Evolutionary conservation across 1,140 invertebrate genomes (phyloP), one percentile per base, ranked within the genome.

Genomic region (Uloborus diversus): DNA sequence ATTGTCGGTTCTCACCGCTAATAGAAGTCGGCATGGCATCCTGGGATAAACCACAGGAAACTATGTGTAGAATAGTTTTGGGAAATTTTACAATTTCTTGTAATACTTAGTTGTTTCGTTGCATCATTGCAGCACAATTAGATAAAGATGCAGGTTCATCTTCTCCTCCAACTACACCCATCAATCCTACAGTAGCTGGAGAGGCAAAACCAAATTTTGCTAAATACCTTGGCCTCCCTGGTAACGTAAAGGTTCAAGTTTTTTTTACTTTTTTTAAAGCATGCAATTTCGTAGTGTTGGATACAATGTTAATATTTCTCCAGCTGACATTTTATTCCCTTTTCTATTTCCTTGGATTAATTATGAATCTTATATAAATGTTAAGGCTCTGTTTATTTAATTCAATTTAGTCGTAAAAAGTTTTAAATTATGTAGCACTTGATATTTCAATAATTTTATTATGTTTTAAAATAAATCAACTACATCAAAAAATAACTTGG

Each of bases 201-300:
- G 87, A 82, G 88, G 87, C 86, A 37, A 81, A 81, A 78, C 89
- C 89, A 85, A 89, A 90, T 84, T 90, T 90, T 86, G 90, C 90
- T 87, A 91, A 81, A 71, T 78, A 91, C 86, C 93, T 92, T 88
- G 89, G 92, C 88, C 61, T 82, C 53, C 80, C 82, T 69, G 81
- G 81, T 82, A 82, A 82, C 47, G 70, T 73, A 73, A 61, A 73
- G 70, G 57, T 47, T 73, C 70, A 61, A 28, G 47, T 64, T 62
- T 53, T 53, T 57, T 49, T 28, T 17, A 59, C 7, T 78, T 13
- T 20, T 75, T 57, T 27, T 14, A 14, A 11, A 65, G 73, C 73
- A 65, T 65, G 73, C 61, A 35, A 13, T 30, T 5, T 56, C 4
- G 20, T 56, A 20, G 51, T n/a, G n/a, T n/a, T n/a, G n/a, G n/a